Base-by-base conservation (phyloP, 2,113 vertebrate genomes). In the Nesospiza acunhae region DNA sequence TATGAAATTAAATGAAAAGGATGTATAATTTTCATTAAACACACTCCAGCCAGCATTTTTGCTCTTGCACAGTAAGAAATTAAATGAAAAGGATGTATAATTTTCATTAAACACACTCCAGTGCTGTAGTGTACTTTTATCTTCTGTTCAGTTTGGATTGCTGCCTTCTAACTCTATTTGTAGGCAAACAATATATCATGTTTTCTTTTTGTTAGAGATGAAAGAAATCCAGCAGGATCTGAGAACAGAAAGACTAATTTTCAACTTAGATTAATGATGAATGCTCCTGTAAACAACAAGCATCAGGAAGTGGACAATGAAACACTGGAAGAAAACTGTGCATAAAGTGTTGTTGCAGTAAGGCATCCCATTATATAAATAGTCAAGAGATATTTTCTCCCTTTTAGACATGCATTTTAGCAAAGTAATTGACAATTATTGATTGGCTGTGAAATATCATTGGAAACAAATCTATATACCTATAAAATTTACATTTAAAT, bases 161-260 rank as follows among this genome's bases (percentile, higher is more conserved):
- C 22, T 60, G n/a, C n/a, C 31, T 72, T 84, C 17, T 59, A 69
- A 44, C 11, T 85, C 3, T 4, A 8, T 66, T 52, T 52, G 22
- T 55, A 62, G 23, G 21, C 44, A 53, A 46, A 50, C 6, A 49
- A 0, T 31, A 24, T 10, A 11, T 24, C 37, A 41, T 1, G 0
- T 35, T 53, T 72, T 22, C 5, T 44, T 80, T 69, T 46, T 76
- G 8, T 39, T 59, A 55, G 39, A 84, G 59, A 77, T 7, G 1
- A 83, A 84, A 67, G 55, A 92, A 88, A 84, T 67, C 5, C 56
- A 41, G 6, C 4, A 53, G 15, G 2, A 12, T 47, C 5, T 60
- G 37, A 68, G 21, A 89, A 58, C 3, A 81, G 11, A 72, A 75
- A 67, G 11, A 52, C 41, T 59, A 2, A 30, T 78, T 67, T 89